Conservation (phyloP, 2,888 invertebrate genomes). For the Acleris laterana region DNA sequence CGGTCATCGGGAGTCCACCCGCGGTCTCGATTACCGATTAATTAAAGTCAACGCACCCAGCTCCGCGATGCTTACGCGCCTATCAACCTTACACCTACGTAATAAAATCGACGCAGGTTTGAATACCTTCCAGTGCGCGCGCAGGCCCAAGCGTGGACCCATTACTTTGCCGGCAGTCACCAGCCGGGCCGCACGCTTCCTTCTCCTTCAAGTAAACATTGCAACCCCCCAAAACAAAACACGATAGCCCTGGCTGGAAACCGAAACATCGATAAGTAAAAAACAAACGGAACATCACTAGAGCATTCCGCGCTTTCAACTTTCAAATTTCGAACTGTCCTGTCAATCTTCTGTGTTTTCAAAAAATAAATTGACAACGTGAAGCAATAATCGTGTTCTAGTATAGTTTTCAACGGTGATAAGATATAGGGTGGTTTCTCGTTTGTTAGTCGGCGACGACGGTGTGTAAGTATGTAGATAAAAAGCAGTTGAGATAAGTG, state of each 20-base stretch:
- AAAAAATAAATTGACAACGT: conserved; percentile 62
- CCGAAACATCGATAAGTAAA: conserved; percentile 49
- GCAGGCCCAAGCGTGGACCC: conserved; percentile 61
- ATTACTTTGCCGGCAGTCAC: conserved; percentile 79
- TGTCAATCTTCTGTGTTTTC: conserved; percentile 34
- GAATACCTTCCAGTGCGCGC: conserved; percentile 63
- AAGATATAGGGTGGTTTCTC: conserved; percentile 61
- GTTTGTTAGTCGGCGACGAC: conserved; percentile 51
- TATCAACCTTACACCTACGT: conserved; percentile 74
- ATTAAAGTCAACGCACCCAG: conserved; percentile 57
- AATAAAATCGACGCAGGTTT: conserved; percentile 70
- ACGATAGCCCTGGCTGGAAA: conserved; percentile 76
- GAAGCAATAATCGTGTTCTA: conserved; percentile 74
- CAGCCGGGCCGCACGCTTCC: conserved; percentile 80
- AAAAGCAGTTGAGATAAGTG: conserved; percentile 59
- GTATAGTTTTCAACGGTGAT: conserved; percentile 55
- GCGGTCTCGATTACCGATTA: conserved; percentile 53
- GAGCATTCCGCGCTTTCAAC: conserved; percentile 56
- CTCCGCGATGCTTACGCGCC: conserved; percentile 45
- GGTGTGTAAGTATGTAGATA: conserved; percentile 73
- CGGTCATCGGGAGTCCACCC: conserved; percentile 45
- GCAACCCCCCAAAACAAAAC: conserved; percentile 68
- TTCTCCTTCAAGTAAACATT: conserved; percentile 67
- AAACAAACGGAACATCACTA: conserved; percentile 41
- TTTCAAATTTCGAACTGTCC: conserved; percentile 43